Evolutionary conservation across 2,113 vertebrate species (phyloP), one percentile per base, ranked within the genome.

Genomic region (Ammodramus savannarum): DNA sequence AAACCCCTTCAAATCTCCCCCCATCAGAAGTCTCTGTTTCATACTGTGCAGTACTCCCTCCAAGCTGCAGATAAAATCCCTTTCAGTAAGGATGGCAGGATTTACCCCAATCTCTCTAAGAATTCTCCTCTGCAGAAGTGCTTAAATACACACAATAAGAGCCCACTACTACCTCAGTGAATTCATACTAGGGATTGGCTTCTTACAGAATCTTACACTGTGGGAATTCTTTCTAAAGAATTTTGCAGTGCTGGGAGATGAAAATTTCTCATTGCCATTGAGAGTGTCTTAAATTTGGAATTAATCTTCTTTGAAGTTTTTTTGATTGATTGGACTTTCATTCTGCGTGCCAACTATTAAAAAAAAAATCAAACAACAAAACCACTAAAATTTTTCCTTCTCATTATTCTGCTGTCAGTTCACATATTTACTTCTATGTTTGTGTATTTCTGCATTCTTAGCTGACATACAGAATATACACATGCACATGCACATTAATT

Each of bases 191-290:
- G 58, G 69, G 52, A 90, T 96, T 31, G 67, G 34, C 80, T 76
- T 88, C 93, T 92, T 81, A 77, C 52, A 66, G 85, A 51, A 59
- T 71, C 80, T 89, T 67, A 79, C 54, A 79, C 85, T 38, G 44
- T 89, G 61, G 54, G 80, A 95, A 95, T 96, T 96, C 80, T 89
- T 92, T 89, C 77, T 90, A 72, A 94, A 94, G 88, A 84, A 20
- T 31, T 85, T 93, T 57, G 39, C 36, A 54, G 4, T 78, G 44
- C 67, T 81, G 68, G 39, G 65, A 83, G 61, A 86, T 77, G 57
- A 66, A 90, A 87, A 84, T 93, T 96, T 94, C 48, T 82, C 9
- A 1, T 75, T 88, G 39, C n/a, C n/a, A 9, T 78, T 87, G 76
- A 72, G 72, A 68, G 18, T 52, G 66, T 51, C 68, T 87, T 84